A percentile compares a stretch with the other conserved stretches of the same genome.
Evolutionary conservation across 2,113 vertebrate species (phyloP).

Genomic region (Lathamus discolor): DNA sequence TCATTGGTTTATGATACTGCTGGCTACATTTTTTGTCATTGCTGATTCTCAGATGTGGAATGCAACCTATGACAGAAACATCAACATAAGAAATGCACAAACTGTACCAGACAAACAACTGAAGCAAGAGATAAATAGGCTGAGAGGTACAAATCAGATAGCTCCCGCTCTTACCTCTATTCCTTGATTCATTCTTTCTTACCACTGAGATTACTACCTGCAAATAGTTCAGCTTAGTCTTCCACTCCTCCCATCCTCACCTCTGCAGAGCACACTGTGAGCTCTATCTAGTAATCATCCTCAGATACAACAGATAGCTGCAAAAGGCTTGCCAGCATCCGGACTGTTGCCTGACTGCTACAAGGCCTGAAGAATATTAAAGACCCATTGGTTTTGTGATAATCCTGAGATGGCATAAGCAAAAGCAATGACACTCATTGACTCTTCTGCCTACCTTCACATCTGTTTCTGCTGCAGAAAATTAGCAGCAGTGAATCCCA

Average conservation of each 20-base stretch:
- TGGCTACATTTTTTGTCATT: background rate
- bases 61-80: background rate
- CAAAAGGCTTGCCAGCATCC: background rate
- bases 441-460: background rate
- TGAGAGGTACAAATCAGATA: background rate
- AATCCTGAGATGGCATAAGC: background rate
- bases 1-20: background rate
- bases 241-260: background rate
- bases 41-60: background rate
- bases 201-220: background rate
- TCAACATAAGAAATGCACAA: background rate
- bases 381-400: background rate
- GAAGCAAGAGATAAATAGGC: background rate
- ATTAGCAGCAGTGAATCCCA: background rate
- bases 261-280: background rate
- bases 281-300: background rate
- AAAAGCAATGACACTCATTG: background rate
- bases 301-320: background rate
- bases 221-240: background rate
- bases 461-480: background rate
- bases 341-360: background rate
- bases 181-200: background rate
- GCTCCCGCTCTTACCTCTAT: background rate
- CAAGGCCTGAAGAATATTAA: background rate
- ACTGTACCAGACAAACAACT: background rate